phyloP scores from a whole-genome alignment of 2,113 vertebrate genomes.

The Anolis sagrei region DNA sequence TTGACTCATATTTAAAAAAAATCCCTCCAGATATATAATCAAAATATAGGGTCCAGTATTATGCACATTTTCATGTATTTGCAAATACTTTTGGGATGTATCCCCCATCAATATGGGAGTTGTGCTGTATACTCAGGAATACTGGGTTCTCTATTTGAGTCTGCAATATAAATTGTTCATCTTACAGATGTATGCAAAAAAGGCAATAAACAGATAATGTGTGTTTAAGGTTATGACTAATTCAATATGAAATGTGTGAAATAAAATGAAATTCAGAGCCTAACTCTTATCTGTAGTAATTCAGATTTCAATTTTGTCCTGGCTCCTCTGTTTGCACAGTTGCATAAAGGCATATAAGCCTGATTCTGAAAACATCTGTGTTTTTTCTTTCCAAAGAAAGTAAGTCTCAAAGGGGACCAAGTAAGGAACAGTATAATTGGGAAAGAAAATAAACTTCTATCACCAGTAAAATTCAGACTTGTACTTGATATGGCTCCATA shows the following conservation, averaged over 20 bases:
- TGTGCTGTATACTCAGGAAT: neutral
- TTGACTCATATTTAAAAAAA: too few relatives aligned
- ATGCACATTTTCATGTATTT: too few relatives aligned
- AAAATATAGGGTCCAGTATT: too few relatives aligned
- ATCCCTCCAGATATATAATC: too few relatives aligned
- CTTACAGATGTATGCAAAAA: neutral
- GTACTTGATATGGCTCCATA: neutral
- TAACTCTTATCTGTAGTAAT: neutral
- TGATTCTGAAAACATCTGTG: neutral
- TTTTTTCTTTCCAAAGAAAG: neutral
- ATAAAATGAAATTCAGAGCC: neutral
- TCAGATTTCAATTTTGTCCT: constrained; percentile 3
- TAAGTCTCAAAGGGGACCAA: neutral
- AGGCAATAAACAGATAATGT: neutral
- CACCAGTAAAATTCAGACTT: neutral
- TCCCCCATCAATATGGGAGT: too few relatives aligned
- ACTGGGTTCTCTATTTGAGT: neutral
- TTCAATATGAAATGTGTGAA: neutral
- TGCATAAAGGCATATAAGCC: neutral
- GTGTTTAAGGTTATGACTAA: neutral
- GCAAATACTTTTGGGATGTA: too few relatives aligned
- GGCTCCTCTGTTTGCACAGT: too few relatives aligned
- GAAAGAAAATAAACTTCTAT: neutral
- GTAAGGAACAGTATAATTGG: neutral
- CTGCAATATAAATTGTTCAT: neutral